Evolutionary conservation across 2,797 vertebrate genomes (phyloP).

Genomic region (Mustela erminea): DNA sequence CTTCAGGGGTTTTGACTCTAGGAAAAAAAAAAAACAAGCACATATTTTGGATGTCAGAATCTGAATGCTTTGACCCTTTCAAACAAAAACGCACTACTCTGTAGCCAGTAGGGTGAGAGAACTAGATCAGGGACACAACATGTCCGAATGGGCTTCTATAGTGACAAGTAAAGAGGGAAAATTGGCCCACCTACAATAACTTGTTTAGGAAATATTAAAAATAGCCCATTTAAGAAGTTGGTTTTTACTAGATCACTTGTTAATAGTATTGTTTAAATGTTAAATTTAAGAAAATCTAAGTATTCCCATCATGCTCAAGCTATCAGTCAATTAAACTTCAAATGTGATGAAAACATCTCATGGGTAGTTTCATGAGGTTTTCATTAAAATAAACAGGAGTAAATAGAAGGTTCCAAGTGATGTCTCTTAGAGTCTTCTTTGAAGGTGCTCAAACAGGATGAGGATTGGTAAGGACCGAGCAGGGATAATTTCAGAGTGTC

Average conservation of each 20-base stretch:
- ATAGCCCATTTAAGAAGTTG: conserved; percentile 49
- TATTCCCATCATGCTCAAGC: conserved; percentile 22
- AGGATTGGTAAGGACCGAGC: not conserved
- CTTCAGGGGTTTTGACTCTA: conserved; percentile 79
- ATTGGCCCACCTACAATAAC: not conserved
- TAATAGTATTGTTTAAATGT: conserved; percentile 65
- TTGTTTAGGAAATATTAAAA: conserved; percentile 70
- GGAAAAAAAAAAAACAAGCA: not conserved
- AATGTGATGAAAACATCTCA: conserved; percentile 56
- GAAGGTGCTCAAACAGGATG: not conserved
- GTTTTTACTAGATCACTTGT: conserved; percentile 37
- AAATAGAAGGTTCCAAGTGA: conserved; percentile 43
- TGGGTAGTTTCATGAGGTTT: conserved; percentile 17
- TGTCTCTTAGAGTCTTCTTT: not conserved
- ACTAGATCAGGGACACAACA: not conserved
- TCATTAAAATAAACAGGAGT: not conserved
- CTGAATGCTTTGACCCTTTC: conserved; percentile 79
- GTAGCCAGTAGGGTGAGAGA: conserved; percentile 39
- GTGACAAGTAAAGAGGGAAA: conserved; percentile 10
- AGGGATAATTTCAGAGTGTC: not conserved
- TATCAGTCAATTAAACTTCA: conserved; percentile 55
- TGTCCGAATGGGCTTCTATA: conserved; percentile 46
- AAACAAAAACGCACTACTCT: conserved; percentile 71
- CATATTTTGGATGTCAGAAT: conserved; percentile 82
- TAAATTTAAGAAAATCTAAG: conserved; percentile 52